These are phyloP conservation scores for Cepaea hortensis DNA, from an alignment of 2,888 invertebrate species.

Conservation along the genomic window DNA sequence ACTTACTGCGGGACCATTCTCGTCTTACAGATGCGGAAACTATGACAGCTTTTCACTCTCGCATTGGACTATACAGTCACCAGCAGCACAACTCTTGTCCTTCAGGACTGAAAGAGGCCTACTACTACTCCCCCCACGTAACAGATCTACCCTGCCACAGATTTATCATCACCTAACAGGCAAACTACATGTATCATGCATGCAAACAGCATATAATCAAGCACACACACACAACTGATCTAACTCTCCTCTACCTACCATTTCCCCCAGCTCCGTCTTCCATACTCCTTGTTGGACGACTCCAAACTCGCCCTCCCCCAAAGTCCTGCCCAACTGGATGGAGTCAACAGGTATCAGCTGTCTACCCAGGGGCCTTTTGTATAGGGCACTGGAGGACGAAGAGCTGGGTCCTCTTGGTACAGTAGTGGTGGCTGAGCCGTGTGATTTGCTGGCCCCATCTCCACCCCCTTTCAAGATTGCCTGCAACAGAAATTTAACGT, in stretches of 20 bases:
- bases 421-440: constrained; percentile 64
- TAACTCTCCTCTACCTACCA: constrained; percentile 79
- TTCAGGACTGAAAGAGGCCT: too few species aligned
- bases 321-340: constrained; percentile 93
- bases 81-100: too few species aligned
- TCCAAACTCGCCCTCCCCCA: constrained; percentile 98
- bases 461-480: constrained; percentile 58
- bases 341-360: constrained; percentile 91
- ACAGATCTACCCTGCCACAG: too few species aligned
- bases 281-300: constrained; percentile 98
- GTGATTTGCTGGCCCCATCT: constrained; percentile 55
- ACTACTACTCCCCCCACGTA: too few species aligned
- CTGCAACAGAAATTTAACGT: constrained; percentile 50
- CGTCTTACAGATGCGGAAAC: too few species aligned
- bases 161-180: too few species aligned
- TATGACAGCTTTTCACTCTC: too few species aligned
- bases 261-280: constrained; percentile 91
- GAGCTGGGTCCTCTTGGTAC: constrained; percentile 59
- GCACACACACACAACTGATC: too few species aligned
- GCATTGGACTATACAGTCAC: too few species aligned
- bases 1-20: too few species aligned
- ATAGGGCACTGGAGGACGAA: constrained; percentile 45
- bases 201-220: too few species aligned
- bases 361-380: constrained; percentile 64
- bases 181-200: too few species aligned